Evolutionary conservation across 2,113 vertebrate genomes (phyloP).

Genomic region (Corythaixoides concolor): DNA sequence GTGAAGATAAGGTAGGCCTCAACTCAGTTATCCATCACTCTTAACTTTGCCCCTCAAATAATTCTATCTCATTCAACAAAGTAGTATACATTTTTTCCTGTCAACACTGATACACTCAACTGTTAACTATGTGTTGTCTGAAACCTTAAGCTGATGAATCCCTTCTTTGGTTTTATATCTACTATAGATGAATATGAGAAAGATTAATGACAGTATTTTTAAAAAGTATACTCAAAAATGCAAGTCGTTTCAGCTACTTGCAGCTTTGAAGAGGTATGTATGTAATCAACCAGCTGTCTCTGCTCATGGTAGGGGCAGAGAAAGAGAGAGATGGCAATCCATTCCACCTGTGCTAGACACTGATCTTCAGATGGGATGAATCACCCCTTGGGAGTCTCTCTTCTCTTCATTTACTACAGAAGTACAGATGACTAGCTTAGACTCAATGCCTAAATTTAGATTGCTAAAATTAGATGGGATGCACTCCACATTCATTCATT

Average conservation of each 20-base stretch:
- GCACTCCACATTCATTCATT: neutral
- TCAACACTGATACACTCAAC: neutral
- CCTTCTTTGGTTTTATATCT: neutral
- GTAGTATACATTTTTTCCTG: neutral
- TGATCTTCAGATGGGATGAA: neutral
- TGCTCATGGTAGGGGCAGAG: neutral
- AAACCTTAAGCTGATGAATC: neutral
- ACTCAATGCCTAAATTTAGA: neutral
- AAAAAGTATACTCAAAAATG: neutral
- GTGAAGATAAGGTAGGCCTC: neutral
- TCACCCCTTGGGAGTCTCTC: neutral
- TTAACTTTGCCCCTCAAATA: neutral
- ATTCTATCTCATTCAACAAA: neutral
- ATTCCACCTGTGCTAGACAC: neutral
- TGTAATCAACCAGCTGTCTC: neutral
- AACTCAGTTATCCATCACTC: neutral
- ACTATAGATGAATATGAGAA: neutral
- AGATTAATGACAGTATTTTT: neutral
- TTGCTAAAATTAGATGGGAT: conserved; percentile 9
- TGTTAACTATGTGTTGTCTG: neutral
- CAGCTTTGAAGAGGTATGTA: neutral
- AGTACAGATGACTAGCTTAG: neutral
- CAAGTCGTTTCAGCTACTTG: neutral
- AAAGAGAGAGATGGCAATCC: neutral
- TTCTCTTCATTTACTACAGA: neutral